A percentile compares a stretch with the other conserved stretches of the same genome.
These are phyloP conservation scores for Rhinichthys klamathensis DNA, from an alignment of 2,113 vertebrate genomes.

Conservation along the genomic window DNA sequence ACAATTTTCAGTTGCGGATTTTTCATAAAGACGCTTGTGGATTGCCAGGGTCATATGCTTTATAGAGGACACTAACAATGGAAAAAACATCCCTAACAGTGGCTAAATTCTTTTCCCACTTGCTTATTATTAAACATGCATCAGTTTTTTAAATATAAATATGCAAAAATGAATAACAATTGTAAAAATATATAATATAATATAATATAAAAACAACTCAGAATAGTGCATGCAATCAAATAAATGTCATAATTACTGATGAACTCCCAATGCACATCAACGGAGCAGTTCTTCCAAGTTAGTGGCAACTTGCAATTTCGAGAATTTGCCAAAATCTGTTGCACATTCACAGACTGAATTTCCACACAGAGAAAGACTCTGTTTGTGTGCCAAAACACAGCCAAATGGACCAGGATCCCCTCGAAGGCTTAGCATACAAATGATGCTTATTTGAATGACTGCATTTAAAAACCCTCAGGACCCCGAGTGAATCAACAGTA, in stretches of 20 bases:
- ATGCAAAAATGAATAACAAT: not conserved
- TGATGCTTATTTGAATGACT: constrained; percentile 66
- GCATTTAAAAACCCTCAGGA: constrained; percentile 58
- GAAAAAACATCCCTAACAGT: not conserved
- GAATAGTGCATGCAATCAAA: not conserved
- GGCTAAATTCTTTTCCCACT: not conserved
- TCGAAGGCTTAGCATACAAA: constrained; percentile 68
- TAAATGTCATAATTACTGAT: constrained; percentile 15
- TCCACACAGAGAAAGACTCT: constrained; percentile 46
- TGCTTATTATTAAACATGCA: not conserved
- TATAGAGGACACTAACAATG: not conserved
- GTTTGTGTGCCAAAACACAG: constrained; percentile 47
- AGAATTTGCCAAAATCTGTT: constrained; percentile 43
- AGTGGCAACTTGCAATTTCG: constrained; percentile 3
- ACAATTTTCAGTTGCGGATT: constrained; percentile 29
- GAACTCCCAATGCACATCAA: not conserved
- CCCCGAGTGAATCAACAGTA: constrained; percentile 47
- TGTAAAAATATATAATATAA: not conserved
- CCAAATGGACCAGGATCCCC: constrained; percentile 46
- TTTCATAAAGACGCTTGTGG: not conserved
- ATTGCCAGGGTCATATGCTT: constrained; percentile 8
- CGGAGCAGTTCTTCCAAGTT: constrained; percentile 5
- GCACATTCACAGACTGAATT: constrained; percentile 10
- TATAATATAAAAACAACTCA: not conserved
- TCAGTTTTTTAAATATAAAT: not conserved